These are phyloP conservation scores for Cydia pomonella DNA, from an alignment of 1,140 invertebrate species.

Conservation along the genomic window DNA sequence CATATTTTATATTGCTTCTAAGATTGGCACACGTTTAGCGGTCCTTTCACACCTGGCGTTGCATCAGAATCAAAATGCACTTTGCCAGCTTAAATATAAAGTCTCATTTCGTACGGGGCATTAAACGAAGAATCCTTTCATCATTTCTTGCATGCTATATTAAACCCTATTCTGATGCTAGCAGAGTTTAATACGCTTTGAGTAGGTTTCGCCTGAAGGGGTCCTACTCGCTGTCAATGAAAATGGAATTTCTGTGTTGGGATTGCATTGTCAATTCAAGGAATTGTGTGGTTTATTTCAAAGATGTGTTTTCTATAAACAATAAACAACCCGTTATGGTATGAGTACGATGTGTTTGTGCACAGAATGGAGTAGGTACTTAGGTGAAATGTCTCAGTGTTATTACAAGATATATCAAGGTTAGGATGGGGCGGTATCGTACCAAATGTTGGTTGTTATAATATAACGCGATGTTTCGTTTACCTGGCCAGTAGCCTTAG, in stretches of 20 bases:
- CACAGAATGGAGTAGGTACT: slow-evolving; percentile 1
- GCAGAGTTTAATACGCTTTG: neutral
- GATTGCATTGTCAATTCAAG: slow-evolving; percentile 31
- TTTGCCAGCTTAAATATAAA: slow-evolving; percentile 8
- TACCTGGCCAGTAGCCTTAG: too few species aligned
- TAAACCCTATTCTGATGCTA: neutral
- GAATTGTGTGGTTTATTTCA: slow-evolving; percentile 32
- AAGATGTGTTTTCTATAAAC: slow-evolving; percentile 32
- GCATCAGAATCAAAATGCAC: slow-evolving; percentile 13
- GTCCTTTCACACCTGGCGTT: neutral
- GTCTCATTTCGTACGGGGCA: neutral
- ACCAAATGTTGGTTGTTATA: neutral
- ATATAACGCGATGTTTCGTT: neutral
- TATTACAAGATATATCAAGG: neutral
- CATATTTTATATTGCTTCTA: slow-evolving; percentile 16
- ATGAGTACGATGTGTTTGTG: neutral
- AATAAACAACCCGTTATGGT: slow-evolving; percentile 24
- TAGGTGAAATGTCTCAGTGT: neutral
- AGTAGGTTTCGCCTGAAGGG: neutral
- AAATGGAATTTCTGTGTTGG: slow-evolving; percentile 32
- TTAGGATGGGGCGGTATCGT: neutral
- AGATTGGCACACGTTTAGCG: slow-evolving; percentile 22
- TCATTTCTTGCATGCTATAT: neutral
- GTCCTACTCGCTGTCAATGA: slow-evolving; percentile 20
- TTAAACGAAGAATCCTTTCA: neutral